Percentiles rank a stretch among this genome's conserved stretches.
Conservation (phyloP, 2,113 vertebrate species). For the Campylomormyrus numenius region DNA sequence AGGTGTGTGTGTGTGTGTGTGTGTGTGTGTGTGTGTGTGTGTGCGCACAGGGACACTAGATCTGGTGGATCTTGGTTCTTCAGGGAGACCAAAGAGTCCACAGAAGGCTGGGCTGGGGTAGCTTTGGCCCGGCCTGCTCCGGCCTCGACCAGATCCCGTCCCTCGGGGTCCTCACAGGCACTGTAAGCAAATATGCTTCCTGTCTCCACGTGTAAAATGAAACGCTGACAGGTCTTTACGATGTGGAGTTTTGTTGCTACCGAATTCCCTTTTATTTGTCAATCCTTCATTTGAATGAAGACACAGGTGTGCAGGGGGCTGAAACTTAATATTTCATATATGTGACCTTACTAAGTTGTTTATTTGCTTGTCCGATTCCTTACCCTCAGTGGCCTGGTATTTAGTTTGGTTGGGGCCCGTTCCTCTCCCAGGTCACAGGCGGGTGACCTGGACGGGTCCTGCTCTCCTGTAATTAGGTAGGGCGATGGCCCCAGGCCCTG, state of each 20-base stretch:
- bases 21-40: slow-evolving; percentile 10
- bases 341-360: not conserved
- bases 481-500: not conserved
- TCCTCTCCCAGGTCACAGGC: not conserved
- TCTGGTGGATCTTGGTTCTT: not conserved
- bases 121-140: not conserved
- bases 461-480: not conserved
- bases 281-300: not conserved
- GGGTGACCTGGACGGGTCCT: not conserved
- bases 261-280: not conserved
- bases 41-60: slow-evolving; percentile 9
- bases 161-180: not conserved
- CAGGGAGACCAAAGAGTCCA: not conserved
- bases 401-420: not conserved
- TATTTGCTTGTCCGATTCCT: not conserved
- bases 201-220: not conserved
- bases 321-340: not conserved
- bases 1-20: slow-evolving; percentile 21
- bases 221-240: not conserved
- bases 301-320: not conserved
- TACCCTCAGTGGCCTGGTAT: not conserved
- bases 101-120: not conserved
- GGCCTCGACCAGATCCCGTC: not conserved
- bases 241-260: not conserved
- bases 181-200: not conserved